Percentiles rank a stretch among this genome's conserved stretches.
Conservation (phyloP, 1,140 invertebrate species). For the Augochlora pura region DNA sequence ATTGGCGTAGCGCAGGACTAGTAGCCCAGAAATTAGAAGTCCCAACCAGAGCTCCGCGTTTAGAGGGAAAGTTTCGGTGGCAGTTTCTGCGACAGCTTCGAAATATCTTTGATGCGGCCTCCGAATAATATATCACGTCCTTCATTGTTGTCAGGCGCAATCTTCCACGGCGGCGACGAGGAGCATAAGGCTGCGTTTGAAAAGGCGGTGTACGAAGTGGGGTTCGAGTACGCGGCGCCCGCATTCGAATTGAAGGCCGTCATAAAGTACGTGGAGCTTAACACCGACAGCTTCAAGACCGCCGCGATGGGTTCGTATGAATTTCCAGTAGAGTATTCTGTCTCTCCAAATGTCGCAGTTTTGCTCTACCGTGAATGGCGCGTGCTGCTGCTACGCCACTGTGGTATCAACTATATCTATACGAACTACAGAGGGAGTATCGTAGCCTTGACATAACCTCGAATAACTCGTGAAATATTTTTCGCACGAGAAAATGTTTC, state of each 20-base stretch:
- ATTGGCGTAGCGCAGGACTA: no score
- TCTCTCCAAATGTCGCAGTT: no score
- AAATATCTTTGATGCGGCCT: neutral
- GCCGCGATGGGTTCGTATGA: slow-evolving; percentile 61
- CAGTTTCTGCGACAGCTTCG: neutral
- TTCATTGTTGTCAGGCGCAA: slow-evolving; percentile 63
- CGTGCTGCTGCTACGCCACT: no score
- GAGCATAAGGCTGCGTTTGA: slow-evolving; percentile 62
- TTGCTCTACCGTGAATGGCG: no score
- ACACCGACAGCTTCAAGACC: slow-evolving; percentile 74
- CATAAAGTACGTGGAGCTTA: slow-evolving; percentile 61
- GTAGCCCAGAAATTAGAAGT: neutral
- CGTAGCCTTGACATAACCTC: no score
- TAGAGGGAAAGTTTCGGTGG: neutral
- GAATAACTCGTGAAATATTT: no score
- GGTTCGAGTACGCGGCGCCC: slow-evolving; percentile 64
- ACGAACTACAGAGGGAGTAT: no score
- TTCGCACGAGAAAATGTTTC: no score
- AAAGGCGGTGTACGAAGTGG: slow-evolving; percentile 64
- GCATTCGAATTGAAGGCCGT: slow-evolving; percentile 62
- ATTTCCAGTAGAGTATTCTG: no score
- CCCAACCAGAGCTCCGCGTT: neutral
- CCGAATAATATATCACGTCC: slow-evolving; percentile 22
- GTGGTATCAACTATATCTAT: no score
- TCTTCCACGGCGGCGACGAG: slow-evolving; percentile 70